A percentile compares a stretch with the other conserved stretches of the same genome.
These are phyloP conservation scores for Rafetus swinhoei DNA, from an alignment of 2,113 vertebrate genomes.

Conservation along the genomic window DNA sequence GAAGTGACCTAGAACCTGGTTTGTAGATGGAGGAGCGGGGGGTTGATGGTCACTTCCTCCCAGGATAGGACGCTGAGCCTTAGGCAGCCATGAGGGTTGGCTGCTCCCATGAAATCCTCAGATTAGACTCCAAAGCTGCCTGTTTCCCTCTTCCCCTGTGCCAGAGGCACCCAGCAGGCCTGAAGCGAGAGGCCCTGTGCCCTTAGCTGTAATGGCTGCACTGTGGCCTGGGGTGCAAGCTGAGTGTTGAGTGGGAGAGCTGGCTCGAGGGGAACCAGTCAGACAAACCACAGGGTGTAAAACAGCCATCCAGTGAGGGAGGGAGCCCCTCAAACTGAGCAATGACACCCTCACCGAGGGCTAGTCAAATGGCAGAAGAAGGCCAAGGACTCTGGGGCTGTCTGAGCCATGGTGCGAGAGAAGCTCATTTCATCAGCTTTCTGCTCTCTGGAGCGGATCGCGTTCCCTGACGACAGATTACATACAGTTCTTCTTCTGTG, in stretches of 20 bases:
- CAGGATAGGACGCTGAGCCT: not conserved
- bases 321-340: too few relatives aligned
- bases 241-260: not conserved
- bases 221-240: not conserved
- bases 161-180: not conserved
- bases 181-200: not conserved
- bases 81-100: not conserved
- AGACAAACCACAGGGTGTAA: not conserved
- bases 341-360: not conserved
- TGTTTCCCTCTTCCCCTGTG: not conserved
- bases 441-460: not conserved
- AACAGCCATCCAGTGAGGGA: not conserved
- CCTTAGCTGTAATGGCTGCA: not conserved
- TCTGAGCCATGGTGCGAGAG: not conserved
- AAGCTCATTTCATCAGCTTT: not conserved
- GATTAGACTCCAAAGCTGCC: not conserved
- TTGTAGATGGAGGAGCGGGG: not conserved
- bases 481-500: not conserved
- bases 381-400: not conserved
- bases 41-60: not conserved
- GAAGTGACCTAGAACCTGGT: not conserved
- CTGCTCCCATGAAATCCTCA: not conserved
- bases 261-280: not conserved
- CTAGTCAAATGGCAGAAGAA: not conserved
- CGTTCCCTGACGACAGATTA: not conserved